phyloP scores from a whole-genome alignment of 2,888 invertebrate species.

The Heliothis peltigera region DNA sequence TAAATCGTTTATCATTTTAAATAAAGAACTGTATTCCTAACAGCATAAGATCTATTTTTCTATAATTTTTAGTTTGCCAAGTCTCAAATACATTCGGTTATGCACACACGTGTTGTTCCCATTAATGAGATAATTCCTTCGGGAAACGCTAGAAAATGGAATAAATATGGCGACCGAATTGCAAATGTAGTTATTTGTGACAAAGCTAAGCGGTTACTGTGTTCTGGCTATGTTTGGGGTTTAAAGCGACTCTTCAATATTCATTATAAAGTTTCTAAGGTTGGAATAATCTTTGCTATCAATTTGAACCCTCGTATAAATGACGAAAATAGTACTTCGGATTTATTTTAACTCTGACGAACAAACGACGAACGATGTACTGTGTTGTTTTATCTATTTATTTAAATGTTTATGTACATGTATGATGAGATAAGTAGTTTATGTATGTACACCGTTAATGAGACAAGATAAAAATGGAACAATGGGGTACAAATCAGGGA shows the following conservation, averaged over 20 bases:
- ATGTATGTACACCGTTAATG: too few species aligned
- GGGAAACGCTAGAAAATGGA: slow-evolving; percentile 72
- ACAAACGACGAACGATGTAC: too few species aligned
- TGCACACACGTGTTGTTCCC: slow-evolving; percentile 70
- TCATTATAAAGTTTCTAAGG: not conserved
- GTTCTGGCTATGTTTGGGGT: slow-evolving; percentile 20
- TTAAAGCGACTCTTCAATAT: slow-evolving; percentile 24
- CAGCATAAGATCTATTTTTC: slow-evolving; percentile 45
- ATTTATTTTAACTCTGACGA: not conserved
- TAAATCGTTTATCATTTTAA: slow-evolving; percentile 15
- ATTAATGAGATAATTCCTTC: slow-evolving; percentile 77
- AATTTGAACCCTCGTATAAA: not conserved
- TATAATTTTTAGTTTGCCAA: slow-evolving; percentile 18
- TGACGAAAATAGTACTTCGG: not conserved
- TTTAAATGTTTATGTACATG: too few species aligned
- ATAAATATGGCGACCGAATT: slow-evolving; percentile 72
- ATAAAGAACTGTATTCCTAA: slow-evolving; percentile 36
- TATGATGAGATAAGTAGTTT: too few species aligned
- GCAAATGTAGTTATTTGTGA: slow-evolving; percentile 69
- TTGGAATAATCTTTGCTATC: not conserved
- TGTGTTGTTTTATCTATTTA: too few species aligned
- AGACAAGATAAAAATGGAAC: too few species aligned
- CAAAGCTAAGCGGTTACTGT: slow-evolving; percentile 50
- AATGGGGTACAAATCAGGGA: too few species aligned
- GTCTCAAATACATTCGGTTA: slow-evolving; percentile 44